phyloP scores from a whole-genome alignment of 2,888 invertebrate species.

The Dromius quadrimaculatus region DNA sequence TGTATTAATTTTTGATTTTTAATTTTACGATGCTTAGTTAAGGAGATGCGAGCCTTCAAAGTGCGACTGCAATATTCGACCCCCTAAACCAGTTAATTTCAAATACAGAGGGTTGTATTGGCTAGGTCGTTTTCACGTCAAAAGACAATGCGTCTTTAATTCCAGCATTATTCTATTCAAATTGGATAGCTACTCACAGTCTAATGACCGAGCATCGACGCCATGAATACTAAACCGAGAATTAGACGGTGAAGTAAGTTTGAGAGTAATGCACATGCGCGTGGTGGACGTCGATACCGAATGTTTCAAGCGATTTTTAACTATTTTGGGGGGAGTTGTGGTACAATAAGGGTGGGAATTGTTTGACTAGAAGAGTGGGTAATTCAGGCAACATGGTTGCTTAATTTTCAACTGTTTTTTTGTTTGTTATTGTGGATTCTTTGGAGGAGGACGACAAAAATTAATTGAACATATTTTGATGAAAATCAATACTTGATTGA shows the following conservation, averaged over 20 bases:
- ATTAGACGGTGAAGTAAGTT: constrained; percentile 48
- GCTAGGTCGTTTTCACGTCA: too few species aligned
- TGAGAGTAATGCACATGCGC: too few species aligned
- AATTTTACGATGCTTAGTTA: too few species aligned
- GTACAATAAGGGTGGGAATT: background rate
- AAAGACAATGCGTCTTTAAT: too few species aligned
- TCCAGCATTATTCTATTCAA: constrained; percentile 47
- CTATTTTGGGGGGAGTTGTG: background rate
- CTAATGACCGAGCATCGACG: background rate
- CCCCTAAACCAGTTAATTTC: too few species aligned
- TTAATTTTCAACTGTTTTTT: background rate
- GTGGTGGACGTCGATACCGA: too few species aligned
- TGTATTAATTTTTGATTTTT: too few species aligned
- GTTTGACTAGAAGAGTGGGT: background rate
- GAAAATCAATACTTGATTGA: too few species aligned
- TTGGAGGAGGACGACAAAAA: background rate
- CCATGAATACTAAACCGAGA: constrained; percentile 27
- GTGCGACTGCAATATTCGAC: too few species aligned
- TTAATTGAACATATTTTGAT: constrained; percentile 20
- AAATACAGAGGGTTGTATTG: too few species aligned
- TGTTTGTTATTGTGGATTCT: constrained; percentile 17
- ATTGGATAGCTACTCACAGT: constrained; percentile 36
- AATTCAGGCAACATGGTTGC: constrained; percentile 39
- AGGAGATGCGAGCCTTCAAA: too few species aligned
- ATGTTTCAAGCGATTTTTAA: too few species aligned